Percentiles rank a stretch among this genome's conserved stretches.
phyloP scores from a whole-genome alignment of 92 coral and sea anemone species.

The Pocillopora meandrina region DNA sequence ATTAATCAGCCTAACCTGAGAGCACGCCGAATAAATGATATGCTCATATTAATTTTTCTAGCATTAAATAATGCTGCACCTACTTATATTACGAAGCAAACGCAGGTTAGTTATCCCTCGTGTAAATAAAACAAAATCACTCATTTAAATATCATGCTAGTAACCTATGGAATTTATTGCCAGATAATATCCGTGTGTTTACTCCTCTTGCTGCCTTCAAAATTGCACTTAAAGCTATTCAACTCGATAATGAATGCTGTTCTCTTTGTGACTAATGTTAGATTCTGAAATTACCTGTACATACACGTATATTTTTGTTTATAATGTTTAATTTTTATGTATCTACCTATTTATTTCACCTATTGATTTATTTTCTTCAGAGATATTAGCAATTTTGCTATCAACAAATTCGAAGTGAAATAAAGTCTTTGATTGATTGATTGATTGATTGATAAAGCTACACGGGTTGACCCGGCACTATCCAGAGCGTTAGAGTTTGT shows the following conservation, averaged over 20 bases:
- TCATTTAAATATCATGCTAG: background rate
- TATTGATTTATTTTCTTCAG: too few relatives aligned
- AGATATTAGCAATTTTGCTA: too few relatives aligned
- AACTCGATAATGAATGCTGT: constrained; percentile 16
- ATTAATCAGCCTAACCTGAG: constrained; percentile 2
- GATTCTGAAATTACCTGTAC: background rate
- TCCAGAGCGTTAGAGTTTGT: too few relatives aligned
- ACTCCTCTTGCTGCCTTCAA: constrained; percentile 6
- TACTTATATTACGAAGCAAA: background rate
- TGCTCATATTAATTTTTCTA: background rate
- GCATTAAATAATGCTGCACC: constrained; percentile 14
- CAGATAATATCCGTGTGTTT: background rate
- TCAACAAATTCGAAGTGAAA: too few relatives aligned
- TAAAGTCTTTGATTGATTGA: too few relatives aligned
- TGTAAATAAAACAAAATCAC: background rate
- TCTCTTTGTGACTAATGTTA: constrained; percentile 2
- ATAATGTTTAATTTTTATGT: too few relatives aligned
- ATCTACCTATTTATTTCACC: too few relatives aligned
- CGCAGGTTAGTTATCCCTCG: background rate
- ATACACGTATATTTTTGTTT: too few relatives aligned
- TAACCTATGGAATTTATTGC: constrained; percentile 15
- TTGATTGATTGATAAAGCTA: too few relatives aligned
- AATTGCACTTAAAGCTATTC: background rate
- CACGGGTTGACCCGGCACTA: too few relatives aligned
- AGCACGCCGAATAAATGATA: background rate